These are phyloP conservation scores for Cottus gobio DNA, from an alignment of 2,113 vertebrate species.

Conservation along the genomic window DNA sequence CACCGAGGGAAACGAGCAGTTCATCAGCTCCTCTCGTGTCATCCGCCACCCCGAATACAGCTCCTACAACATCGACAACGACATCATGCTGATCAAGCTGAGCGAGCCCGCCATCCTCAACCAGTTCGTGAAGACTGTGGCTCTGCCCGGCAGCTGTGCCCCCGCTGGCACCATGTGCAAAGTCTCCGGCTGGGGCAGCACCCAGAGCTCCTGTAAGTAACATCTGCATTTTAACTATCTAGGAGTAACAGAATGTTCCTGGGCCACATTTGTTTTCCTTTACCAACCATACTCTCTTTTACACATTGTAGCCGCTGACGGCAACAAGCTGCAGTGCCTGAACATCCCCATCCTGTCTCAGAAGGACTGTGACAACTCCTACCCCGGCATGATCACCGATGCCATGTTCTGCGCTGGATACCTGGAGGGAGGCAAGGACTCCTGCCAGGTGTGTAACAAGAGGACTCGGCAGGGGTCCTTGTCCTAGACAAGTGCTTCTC, in stretches of 20 bases:
- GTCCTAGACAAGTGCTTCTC: not conserved
- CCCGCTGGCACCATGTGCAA: constrained; percentile 82
- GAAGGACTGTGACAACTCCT: constrained; percentile 77
- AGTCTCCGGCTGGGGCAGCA: constrained; percentile 90
- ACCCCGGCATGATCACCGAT: constrained; percentile 84
- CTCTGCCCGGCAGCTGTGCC: constrained; percentile 79
- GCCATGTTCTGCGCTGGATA: constrained; percentile 89
- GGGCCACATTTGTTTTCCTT: not conserved
- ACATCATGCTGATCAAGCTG: constrained; percentile 90
- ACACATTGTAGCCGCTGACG: constrained; percentile 38
- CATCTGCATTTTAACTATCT: not conserved
- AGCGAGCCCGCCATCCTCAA: constrained; percentile 63
- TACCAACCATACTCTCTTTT: not conserved
- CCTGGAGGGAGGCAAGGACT: constrained; percentile 88
- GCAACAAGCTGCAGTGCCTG: constrained; percentile 84
- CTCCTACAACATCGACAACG: constrained; percentile 78
- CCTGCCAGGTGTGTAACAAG: constrained; percentile 82
- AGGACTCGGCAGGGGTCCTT: not conserved
- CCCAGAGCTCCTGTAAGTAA: constrained; percentile 80
- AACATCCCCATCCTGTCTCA: constrained; percentile 83
- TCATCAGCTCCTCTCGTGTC: constrained; percentile 58
- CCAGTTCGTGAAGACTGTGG: constrained; percentile 73
- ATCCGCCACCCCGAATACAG: constrained; percentile 76
- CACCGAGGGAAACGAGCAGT: constrained; percentile 74
- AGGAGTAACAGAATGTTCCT: not conserved